Evolutionary conservation across 2,797 vertebrate species (phyloP).

Genomic region (Rhynchotus rufescens): DNA sequence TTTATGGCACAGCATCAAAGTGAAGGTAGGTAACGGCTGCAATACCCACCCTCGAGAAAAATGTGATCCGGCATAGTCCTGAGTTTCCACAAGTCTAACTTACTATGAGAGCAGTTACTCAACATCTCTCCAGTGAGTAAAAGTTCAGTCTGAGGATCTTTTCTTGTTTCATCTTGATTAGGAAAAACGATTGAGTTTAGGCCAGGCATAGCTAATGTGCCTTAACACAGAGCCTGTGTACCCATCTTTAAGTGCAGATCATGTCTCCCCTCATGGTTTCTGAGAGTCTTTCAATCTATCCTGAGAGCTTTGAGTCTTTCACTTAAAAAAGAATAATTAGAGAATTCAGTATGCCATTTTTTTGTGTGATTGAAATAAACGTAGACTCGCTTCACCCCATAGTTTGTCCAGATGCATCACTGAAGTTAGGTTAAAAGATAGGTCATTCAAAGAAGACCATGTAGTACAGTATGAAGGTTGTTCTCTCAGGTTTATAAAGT

Average conservation of each 20-base stretch:
- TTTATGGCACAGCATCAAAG: background rate
- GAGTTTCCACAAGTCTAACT: slow-evolving; percentile 14
- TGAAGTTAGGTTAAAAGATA: slow-evolving; percentile 34
- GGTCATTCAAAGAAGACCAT: slow-evolving; percentile 43
- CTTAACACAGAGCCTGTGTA: background rate
- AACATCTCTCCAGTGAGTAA: slow-evolving; percentile 17
- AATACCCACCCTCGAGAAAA: slow-evolving; percentile 18
- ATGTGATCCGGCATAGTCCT: background rate
- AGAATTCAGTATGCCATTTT: background rate
- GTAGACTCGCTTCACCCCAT: background rate
- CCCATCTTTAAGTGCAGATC: slow-evolving; percentile 14
- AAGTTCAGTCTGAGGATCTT: slow-evolving; percentile 6
- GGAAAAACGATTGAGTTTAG: slow-evolving; percentile 3
- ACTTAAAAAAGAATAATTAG: slow-evolving; percentile 27
- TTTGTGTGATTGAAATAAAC: background rate
- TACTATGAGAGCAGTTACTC: background rate
- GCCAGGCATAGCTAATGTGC: slow-evolving; percentile 10
- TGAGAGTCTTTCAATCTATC: background rate
- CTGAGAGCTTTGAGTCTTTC: slow-evolving; percentile 15
- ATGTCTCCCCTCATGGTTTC: background rate
- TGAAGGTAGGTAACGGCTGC: background rate
- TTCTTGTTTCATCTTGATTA: slow-evolving; percentile 21
- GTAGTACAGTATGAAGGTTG: slow-evolving; percentile 26
- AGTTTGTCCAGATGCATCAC: slow-evolving; percentile 24
- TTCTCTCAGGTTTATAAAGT: slow-evolving; percentile 66